Conservation (phyloP, 2,113 vertebrate genomes). For the Gadus macrocephalus region DNA sequence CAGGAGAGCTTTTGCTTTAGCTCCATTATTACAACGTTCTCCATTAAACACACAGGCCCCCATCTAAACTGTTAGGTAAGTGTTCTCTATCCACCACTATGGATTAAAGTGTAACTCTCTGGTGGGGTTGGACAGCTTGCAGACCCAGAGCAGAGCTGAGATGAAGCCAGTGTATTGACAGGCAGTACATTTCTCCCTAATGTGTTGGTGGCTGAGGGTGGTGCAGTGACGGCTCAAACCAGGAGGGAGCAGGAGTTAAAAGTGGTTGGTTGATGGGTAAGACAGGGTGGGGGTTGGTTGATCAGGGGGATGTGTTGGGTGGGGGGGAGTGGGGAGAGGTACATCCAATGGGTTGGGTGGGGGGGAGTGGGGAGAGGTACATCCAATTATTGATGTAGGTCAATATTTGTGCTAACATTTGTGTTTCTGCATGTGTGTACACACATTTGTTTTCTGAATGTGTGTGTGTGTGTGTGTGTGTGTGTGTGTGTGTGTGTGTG, state of each 20-base stretch:
- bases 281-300: slow-evolving; percentile 23
- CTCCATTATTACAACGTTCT: no score
- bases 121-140: no score
- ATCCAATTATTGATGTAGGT: not conserved
- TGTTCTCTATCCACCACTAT: not conserved
- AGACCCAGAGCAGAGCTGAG: no score
- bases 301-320: slow-evolving; percentile 13
- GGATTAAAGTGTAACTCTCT: not conserved
- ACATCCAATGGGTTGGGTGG: not conserved
- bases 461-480: no score
- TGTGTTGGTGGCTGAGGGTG: not conserved
- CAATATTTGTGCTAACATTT: slow-evolving; percentile 15
- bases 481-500: no score
- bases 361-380: not conserved
- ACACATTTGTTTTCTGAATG: no score
- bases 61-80: no score
- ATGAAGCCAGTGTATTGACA: no score
- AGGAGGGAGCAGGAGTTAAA: not conserved
- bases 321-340: not conserved
- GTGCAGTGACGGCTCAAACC: not conserved
- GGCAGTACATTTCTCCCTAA: no score
- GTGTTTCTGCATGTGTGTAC: not conserved
- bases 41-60: no score
- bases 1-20: no score
- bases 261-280: slow-evolving; percentile 17